Evolutionary conservation across 1,140 invertebrate genomes (phyloP).

Genomic region (Hycleus cichorii): DNA sequence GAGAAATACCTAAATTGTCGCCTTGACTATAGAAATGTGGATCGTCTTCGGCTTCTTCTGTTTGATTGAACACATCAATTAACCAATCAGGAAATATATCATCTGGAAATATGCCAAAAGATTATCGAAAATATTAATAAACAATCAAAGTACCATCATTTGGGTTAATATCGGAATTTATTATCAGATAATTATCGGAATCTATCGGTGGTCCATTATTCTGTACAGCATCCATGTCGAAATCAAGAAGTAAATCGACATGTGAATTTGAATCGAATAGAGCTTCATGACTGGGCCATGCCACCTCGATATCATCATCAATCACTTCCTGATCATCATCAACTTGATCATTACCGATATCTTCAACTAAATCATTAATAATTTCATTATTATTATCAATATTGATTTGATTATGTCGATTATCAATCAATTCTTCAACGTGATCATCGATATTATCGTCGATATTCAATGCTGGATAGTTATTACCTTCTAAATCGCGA

Average conservation of each 20-base stretch:
- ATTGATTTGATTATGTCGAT: constrained; percentile 19
- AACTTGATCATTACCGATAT: background rate
- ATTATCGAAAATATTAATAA: background rate
- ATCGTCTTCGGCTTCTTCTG: constrained; percentile 17
- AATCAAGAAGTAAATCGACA: constrained; percentile 33
- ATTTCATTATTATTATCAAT: constrained; percentile 23
- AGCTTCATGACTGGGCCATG: constrained; percentile 31
- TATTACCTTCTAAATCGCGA: constrained; percentile 48
- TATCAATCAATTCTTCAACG: constrained; percentile 19
- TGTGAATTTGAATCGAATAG: constrained; percentile 35
- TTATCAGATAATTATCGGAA: background rate
- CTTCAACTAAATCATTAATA: constrained; percentile 31
- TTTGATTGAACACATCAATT: constrained; percentile 32
- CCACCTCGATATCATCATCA: constrained; percentile 3
- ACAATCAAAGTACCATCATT: background rate
- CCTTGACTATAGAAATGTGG: constrained; percentile 39
- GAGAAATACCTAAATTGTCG: constrained; percentile 35
- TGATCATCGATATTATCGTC: constrained; percentile 19
- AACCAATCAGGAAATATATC: constrained; percentile 37
- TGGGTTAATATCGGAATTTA: background rate
- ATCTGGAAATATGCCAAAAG: background rate
- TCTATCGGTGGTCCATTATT: background rate
- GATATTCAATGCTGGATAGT: constrained; percentile 37
- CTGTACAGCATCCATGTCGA: constrained; percentile 18
- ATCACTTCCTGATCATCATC: constrained; percentile 1